Conservation (phyloP, 1,140 invertebrate species). For the Drosophila virilis region DNA sequence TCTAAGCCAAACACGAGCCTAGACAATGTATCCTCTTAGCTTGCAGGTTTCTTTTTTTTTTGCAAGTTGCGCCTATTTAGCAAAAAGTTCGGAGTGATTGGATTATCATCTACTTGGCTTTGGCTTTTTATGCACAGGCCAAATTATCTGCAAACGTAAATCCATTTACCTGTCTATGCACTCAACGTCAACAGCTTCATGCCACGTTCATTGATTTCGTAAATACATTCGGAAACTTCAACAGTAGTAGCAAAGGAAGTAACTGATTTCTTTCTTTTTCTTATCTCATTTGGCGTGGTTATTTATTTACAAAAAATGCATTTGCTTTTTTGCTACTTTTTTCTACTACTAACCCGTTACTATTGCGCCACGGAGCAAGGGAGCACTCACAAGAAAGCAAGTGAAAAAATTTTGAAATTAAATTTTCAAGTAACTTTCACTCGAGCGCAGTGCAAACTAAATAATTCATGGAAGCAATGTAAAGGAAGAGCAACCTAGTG, state of each 20-base stretch:
- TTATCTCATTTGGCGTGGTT: slow-evolving; percentile 59
- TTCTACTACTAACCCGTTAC: slow-evolving; percentile 27
- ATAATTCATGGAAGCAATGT: slow-evolving; percentile 68
- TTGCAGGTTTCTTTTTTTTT: neutral
- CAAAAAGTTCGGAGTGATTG: slow-evolving; percentile 35
- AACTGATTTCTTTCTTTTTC: slow-evolving; percentile 41
- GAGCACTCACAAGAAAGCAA: slow-evolving; percentile 19
- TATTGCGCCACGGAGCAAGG: slow-evolving; percentile 8
- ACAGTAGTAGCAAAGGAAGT: slow-evolving; percentile 14
- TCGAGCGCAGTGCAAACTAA: slow-evolving; percentile 78
- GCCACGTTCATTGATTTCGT: slow-evolving; percentile 58
- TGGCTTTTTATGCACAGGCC: slow-evolving; percentile 9
- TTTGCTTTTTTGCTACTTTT: slow-evolving; percentile 42
- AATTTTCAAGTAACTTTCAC: slow-evolving; percentile 81
- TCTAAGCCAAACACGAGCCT: slow-evolving; percentile 20
- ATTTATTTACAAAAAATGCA: slow-evolving; percentile 70
- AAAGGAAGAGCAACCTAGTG: slow-evolving; percentile 20
- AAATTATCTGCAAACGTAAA: slow-evolving; percentile 52
- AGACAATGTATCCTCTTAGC: slow-evolving; percentile 19
- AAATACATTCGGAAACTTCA: slow-evolving; percentile 64
- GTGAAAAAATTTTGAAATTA: slow-evolving; percentile 70
- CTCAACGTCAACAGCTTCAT: slow-evolving; percentile 38
- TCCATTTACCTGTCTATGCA: slow-evolving; percentile 35
- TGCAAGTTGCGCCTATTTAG: slow-evolving; percentile 11
- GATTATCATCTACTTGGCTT: slow-evolving; percentile 37